phyloP scores from a whole-genome alignment of 2,888 invertebrate genomes.

The Luffia ferchaultella region DNA sequence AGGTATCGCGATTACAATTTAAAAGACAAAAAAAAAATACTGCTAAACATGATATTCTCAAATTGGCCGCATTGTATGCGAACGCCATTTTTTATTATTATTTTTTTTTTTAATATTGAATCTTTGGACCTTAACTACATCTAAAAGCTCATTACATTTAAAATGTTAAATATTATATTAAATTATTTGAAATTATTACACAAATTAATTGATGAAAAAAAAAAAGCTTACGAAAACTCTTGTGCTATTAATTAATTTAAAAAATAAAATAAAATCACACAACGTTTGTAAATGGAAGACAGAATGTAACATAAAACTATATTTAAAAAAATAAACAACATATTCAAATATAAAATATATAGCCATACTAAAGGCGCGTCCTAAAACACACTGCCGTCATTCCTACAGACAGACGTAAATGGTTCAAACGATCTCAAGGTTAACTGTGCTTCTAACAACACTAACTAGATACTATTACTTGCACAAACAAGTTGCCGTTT shows the following conservation, averaged over 20 bases:
- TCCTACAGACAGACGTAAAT: too few species aligned
- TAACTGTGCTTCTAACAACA: too few species aligned
- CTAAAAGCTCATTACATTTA: constrained; percentile 42
- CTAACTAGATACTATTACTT: too few species aligned
- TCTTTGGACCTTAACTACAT: constrained; percentile 56
- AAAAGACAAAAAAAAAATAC: constrained; percentile 26
- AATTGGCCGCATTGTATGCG: constrained; percentile 40
- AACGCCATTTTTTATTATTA: constrained; percentile 18
- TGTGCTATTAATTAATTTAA: constrained; percentile 1
- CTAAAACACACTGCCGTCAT: too few species aligned
- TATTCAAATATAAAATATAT: constrained; percentile 1
- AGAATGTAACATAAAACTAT: constrained; percentile 11
- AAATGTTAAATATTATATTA: constrained; percentile 8
- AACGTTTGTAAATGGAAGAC: constrained; percentile 12
- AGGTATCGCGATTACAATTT: neutral
- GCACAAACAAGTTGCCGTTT: too few species aligned
- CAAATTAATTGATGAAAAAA: constrained; percentile 30
- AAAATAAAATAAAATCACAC: constrained; percentile 20
- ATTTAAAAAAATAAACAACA: constrained; percentile 1
- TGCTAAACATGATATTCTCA: constrained; percentile 35
- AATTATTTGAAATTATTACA: constrained; percentile 21
- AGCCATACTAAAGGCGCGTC: constrained; percentile 23
- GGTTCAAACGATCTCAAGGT: too few species aligned
- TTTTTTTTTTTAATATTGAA: constrained; percentile 16
- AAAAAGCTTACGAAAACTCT: neutral